phyloP scores from a whole-genome alignment of 2,888 invertebrate genomes.

The Thymelicus lineola region DNA sequence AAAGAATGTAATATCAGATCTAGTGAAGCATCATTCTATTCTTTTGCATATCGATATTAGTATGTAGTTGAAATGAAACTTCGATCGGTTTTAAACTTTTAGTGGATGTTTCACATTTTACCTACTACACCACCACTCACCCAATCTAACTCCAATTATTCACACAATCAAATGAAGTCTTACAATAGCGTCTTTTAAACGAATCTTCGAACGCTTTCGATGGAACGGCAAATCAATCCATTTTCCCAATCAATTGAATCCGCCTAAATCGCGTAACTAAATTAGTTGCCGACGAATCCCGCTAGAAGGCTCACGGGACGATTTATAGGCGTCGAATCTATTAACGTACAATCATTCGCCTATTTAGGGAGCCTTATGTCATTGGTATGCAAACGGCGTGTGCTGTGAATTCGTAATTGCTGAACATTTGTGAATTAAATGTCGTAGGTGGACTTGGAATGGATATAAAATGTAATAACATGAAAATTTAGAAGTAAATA shows the following conservation, averaged over 20 bases:
- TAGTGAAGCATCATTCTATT: too few relatives aligned
- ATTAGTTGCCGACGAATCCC: neutral
- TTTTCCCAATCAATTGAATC: conserved; percentile 26
- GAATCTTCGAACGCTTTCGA: neutral
- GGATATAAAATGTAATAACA: conserved; percentile 3
- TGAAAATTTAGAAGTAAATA: conserved; percentile 1
- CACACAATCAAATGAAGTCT: conserved; percentile 13
- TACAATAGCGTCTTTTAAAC: neutral
- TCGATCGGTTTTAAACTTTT: too few relatives aligned
- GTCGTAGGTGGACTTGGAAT: conserved; percentile 18
- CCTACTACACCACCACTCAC: too few relatives aligned
- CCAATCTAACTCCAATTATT: neutral
- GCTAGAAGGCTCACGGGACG: neutral
- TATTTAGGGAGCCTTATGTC: conserved; percentile 28
- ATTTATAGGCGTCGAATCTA: conserved; percentile 16
- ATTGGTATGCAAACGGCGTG: conserved; percentile 25
- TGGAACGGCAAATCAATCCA: conserved; percentile 5
- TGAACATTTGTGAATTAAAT: conserved; percentile 22
- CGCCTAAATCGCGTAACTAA: conserved; percentile 9
- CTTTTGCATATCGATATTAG: too few relatives aligned
- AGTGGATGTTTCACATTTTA: too few relatives aligned
- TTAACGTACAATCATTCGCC: conserved; percentile 19
- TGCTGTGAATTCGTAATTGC: conserved; percentile 23
- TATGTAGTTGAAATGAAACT: too few relatives aligned
- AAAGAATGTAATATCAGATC: too few relatives aligned